Conservation (phyloP, 2,888 invertebrate genomes). For the Eupithecia dodoneata region DNA sequence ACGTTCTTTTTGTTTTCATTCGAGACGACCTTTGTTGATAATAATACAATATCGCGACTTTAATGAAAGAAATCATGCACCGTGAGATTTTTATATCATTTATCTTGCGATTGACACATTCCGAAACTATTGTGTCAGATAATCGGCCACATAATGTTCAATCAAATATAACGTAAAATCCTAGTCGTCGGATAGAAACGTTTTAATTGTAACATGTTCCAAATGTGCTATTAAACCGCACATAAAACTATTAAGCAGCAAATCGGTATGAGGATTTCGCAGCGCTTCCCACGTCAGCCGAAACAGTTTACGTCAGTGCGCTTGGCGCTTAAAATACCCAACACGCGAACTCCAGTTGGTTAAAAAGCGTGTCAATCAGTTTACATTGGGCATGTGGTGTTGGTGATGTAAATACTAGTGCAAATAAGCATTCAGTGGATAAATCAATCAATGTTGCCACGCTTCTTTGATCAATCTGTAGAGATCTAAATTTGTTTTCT, state of each 20-base stretch:
- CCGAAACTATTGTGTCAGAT: conserved; percentile 53
- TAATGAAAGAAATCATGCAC: conserved; percentile 79
- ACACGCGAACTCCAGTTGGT: conserved; percentile 64
- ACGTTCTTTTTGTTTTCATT: conserved; percentile 82
- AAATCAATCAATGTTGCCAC: conserved; percentile 49
- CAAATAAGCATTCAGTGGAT: conserved; percentile 46
- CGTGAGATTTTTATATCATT: conserved; percentile 77
- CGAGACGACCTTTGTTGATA: conserved; percentile 82
- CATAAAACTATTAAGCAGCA: conserved; percentile 44
- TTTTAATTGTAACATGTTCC: conserved; percentile 30
- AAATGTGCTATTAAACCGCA: conserved; percentile 62
- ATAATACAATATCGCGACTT: conserved; percentile 79
- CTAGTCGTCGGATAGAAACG: neutral
- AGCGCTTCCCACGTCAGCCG: conserved; percentile 69
- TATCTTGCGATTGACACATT: conserved; percentile 73
- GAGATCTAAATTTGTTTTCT: conserved; percentile 30
- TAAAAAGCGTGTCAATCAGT: conserved; percentile 79
- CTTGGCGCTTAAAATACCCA: conserved; percentile 74
- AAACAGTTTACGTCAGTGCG: conserved; percentile 78
- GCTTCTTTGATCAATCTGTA: conserved; percentile 31
- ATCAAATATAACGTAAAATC: neutral
- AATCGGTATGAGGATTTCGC: conserved; percentile 61
- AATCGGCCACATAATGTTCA: neutral
- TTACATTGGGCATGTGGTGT: conserved; percentile 64
- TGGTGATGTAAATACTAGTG: conserved; percentile 56